phyloP scores from a whole-genome alignment of 2,888 invertebrate species.

The Anaspis maculata region DNA sequence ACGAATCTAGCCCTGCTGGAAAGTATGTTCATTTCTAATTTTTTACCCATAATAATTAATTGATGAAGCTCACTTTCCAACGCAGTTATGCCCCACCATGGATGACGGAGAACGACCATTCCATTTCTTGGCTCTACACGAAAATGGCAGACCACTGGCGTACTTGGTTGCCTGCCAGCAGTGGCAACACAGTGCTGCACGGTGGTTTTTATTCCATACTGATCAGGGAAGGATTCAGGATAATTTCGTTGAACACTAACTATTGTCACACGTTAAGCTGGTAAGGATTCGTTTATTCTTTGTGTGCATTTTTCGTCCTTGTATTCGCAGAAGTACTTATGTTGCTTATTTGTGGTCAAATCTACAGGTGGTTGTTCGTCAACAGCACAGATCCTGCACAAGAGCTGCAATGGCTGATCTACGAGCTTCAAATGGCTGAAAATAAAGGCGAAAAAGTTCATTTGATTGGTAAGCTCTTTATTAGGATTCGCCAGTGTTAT shows the following conservation, averaged over 20 bases:
- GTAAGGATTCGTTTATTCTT: too few relatives aligned
- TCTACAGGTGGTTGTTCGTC: constrained; percentile 74
- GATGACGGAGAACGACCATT: constrained; percentile 68
- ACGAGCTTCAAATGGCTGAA: constrained; percentile 87
- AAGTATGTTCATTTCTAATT: constrained; percentile 49
- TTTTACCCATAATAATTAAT: neutral
- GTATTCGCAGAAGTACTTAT: neutral
- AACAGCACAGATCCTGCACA: constrained; percentile 95
- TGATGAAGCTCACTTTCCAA: constrained; percentile 1
- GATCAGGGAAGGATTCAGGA: constrained; percentile 78
- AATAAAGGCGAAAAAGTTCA: constrained; percentile 92
- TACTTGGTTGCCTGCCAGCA: constrained; percentile 76
- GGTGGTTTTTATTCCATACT: constrained; percentile 89
- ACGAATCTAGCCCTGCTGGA: constrained; percentile 94
- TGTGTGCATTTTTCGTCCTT: neutral
- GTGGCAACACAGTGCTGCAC: constrained; percentile 68
- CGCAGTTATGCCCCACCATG: constrained; percentile 79
- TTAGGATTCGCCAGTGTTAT: constrained; percentile 1
- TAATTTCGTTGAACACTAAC: constrained; percentile 90
- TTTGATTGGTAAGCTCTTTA: constrained; percentile 57
- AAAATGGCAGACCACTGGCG: constrained; percentile 83
- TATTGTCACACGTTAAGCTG: constrained; percentile 92
- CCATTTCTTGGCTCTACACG: constrained; percentile 85
- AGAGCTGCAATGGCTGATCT: constrained; percentile 89
- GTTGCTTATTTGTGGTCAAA: neutral